Percentiles rank a stretch among this genome's conserved stretches.
Conservation (phyloP, 2,888 invertebrate genomes). For the Acanthosepion esculentum region DNA sequence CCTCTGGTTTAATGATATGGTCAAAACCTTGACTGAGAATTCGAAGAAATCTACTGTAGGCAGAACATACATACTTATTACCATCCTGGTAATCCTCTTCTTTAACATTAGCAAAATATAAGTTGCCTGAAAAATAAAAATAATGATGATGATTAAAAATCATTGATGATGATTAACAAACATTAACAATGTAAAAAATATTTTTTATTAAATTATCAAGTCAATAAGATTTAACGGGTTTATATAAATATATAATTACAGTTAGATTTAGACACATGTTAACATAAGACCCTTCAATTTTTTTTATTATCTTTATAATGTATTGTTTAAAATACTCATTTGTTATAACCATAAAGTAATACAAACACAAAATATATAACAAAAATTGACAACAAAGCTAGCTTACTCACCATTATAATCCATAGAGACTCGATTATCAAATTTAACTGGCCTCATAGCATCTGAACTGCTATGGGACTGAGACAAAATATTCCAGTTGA, state of each 20-base stretch:
- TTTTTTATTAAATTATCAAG: too few species aligned
- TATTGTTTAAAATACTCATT: too few species aligned
- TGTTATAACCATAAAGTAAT: too few species aligned
- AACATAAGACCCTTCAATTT: too few species aligned
- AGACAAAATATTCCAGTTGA: conserved; percentile 55
- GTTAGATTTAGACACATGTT: too few species aligned
- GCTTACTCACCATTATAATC: conserved; percentile 83
- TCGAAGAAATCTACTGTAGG: conserved; percentile 85
- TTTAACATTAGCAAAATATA: conserved; percentile 97
- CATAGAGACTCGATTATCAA: conserved; percentile 89
- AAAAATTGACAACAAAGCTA: too few species aligned
- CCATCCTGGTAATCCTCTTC: conserved; percentile 83
- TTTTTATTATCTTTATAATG: too few species aligned
- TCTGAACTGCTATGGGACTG: conserved; percentile 77
- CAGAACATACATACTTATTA: conserved; percentile 91
- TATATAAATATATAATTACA: too few species aligned
- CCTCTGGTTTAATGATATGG: conserved; percentile 51
- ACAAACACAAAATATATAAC: too few species aligned
- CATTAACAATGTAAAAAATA: too few species aligned
- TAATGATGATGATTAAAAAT: not conserved
- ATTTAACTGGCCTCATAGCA: conserved; percentile 76
- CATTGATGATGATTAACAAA: not conserved
- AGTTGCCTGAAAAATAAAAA: conserved; percentile 80
- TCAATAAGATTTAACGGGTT: too few species aligned
- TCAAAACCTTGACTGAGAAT: conserved; percentile 53